Base-by-base conservation (phyloP, 2,888 invertebrate species). In the Brenthis hecate region DNA sequence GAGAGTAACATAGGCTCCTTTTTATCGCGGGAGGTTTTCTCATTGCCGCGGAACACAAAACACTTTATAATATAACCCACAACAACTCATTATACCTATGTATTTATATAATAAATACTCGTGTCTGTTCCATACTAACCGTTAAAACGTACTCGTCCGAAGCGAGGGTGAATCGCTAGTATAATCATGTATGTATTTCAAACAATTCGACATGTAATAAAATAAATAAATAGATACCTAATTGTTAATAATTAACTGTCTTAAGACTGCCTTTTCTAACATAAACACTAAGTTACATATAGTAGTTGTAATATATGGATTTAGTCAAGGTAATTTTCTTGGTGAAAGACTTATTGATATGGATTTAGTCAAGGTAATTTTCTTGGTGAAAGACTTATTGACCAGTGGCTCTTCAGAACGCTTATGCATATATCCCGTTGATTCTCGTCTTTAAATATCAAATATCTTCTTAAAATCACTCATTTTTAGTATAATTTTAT, bases 401-500 rank as follows among this genome's bases (percentile, higher is more conserved):
- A 13, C 53, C 66, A 61, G 61, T 62, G 69, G 61, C 69, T 48
- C 57, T 50, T 48, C 14, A 53, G 56, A 60, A 43, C 53, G 28
- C 51, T 32, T 51, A 56, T 51, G 51, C 55, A 64, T 43, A 54
- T 50, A 51, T 55, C 55, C 60, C 62, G 62, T 60, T 60, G 66
- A 54, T 56, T 56, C 47, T 57, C 48, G 56, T 70, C 61, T 56
- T 43, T 66, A 43, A 67, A 53, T 67, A 56, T 66, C n/a, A n/a
- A n/a, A n/a, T n/a, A n/a, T n/a, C n/a, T n/a, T n/a, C n/a, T 70
- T 66, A 66, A 54, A 61, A 67, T 67, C 56, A 62, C 62, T 67
- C 67, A 67, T 67, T 67, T 70, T 64, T 67, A 67, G 60, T 63
- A 60, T 70, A 70, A 70, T 67, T 70, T 66, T 64, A 67, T 70